Base-by-base conservation (phyloP, 1,140 invertebrate species). In the Heliconius himera region DNA sequence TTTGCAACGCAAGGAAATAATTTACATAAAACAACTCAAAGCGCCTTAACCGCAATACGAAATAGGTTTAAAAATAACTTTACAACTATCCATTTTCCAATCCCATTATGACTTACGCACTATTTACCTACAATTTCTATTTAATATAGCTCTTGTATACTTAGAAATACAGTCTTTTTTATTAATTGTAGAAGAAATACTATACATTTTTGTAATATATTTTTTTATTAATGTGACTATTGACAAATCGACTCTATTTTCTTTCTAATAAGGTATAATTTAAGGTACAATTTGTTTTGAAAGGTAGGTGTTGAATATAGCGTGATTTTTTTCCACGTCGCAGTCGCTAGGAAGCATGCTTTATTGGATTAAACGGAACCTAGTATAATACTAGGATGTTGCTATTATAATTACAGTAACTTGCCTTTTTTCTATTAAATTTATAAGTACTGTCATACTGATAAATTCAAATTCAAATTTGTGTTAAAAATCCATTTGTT, bases 291-390 rank as follows among this genome's bases (percentile, higher is more conserved):
- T 66, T 26, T 16, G 22, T 16, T n/a, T 66, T 66, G 22, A 16
- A 16, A 29, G 11, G 22, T 66, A 66, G 22, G 22, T 26, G 22
- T 66, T 22, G 60, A 0, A 56, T 56, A 26, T 9, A 26, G 60
- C 60, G 60, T 60, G 56, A 60, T 26, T 66, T 29, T 66, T 66
- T 66, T 66, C 22, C 11, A 66, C 4, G 13, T 66, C 22, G 22
- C 33, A 66, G 78, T 29, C 49, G 41, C 33, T 66, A 74, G 79
- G 70, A 51, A 77, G 79, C 56, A 80, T 80, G 54, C 75, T 18
- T 80, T 74, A 80, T 80, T 80, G 54, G 79, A 80, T 80, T 77
- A 80, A 70, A 33, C 33, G 73, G 79, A 46, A 49, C 74, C 70
- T 76, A 76, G 73, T 80, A 72, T 60, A 29, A 29, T 26, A 66